Base-by-base conservation (phyloP, 92 coral and sea anemone species). In the Bergia sp. region DNA sequence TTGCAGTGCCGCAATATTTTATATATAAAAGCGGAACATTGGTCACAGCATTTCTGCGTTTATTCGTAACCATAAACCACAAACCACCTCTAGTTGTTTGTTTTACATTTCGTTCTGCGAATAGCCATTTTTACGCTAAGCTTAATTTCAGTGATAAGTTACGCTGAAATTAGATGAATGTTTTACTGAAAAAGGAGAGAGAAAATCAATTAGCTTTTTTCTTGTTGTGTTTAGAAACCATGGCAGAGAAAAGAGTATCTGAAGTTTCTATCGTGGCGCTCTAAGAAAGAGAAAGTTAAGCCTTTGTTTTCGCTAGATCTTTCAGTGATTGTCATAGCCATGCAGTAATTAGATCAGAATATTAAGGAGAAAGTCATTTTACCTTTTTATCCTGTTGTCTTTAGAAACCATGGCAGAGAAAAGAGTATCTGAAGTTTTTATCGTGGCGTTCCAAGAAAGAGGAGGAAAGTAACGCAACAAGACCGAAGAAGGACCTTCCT, bases 351-450 rank as follows among this genome's bases (percentile, higher is more conserved):
- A 61, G 69, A 53, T 18, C 67, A 61, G 1, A 5, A 29, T 29
- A 29, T 29, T 29, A 71, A n/a, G 38, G 37, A 69, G 15, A 29
- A 71, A 71, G 7, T 71, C 11, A 71, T 5, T 65, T 16, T 23
- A 5, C 3, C 39, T 7, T 73, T 73, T 2, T 49, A 2, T 36
- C 77, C 64, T 36, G 45, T 71, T 71, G 12, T 90, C 37, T 73
- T 78, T 72, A 95, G 98, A 91, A 91, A 88, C 89, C 92, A 45
- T 89, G 93, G 89, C 88, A 82, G 76, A 80, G 93, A 29, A 89
- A 86, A 80, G 92, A 93, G 81, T 89, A 79, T 61, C 86, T 91
- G 10, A 89, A 82, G 73, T 83, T 79, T 81, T 45, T 87, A 76
- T 43, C 88, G 43, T 88, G 94, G 93, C 81, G 95, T 0, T 79